Base-by-base conservation (phyloP, 2,797 vertebrate species). In the Schizopygopsis malacanthus region DNA sequence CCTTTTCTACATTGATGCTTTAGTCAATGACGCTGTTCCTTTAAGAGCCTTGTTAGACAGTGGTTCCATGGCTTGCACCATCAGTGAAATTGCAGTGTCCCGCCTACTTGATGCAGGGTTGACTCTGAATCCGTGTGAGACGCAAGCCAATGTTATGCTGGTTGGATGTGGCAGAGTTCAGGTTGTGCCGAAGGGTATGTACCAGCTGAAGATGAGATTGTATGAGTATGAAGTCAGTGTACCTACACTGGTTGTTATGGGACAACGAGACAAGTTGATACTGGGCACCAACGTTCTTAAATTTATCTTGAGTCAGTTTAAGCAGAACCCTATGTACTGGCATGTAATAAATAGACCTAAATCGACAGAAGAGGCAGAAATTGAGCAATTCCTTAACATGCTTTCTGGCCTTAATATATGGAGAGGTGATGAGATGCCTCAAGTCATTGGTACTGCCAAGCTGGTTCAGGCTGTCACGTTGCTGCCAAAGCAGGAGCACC, bases 181-280 rank as follows among this genome's bases (percentile, higher is more conserved):
- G 91, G 92, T 93, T 79, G 79, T 86, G 0, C 54, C 54, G 6
- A 79, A 59, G 33, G 61, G 28, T 59, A 61, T 13, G 2, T 79
- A 72, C 33, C 65, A 82, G 28, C 37, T 82, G 15, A 84, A 73
- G 50, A 37, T 83, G 82, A 67, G 79, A 25, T 52, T 83, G 15
- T 47, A 70, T 1, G 37, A 50, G 2, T 33, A 82, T 20, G 22
- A n/a, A n/a, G 78, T 85, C 39, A 83, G 63, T 72, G 67, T 85
- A 25, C 76, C 82, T 3, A 85, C 8, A 5, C 8, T 85, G 41
- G n/a, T 87, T 20, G 63, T 87, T 43, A 28, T 33, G 2, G 82
- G 82, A 8, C 82, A 87, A 16, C n/a, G 22, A 16, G 71, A 80
- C 0, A 9, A 80, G 18, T 18, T 82, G 2, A 86, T 86, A 39